Percentiles rank a stretch among this genome's conserved stretches.
Evolutionary conservation across 2,888 invertebrate genomes (phyloP).

Genomic region (Oxystoma pomonae): DNA sequence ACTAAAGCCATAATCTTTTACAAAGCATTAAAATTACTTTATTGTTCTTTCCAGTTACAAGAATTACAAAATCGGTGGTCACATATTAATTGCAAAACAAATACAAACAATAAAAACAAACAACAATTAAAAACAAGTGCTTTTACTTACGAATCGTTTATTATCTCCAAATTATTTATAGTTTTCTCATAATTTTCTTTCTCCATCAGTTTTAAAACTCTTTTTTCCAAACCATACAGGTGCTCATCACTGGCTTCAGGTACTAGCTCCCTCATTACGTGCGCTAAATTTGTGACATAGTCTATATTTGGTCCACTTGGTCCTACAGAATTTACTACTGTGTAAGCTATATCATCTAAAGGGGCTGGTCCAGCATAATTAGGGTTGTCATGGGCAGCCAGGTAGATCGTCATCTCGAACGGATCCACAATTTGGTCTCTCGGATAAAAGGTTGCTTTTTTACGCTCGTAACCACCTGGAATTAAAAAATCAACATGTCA

Average conservation of each 20-base stretch:
- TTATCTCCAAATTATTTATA: constrained; percentile 1
- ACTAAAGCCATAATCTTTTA: no score
- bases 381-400: constrained; percentile 77
- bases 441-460: constrained; percentile 69
- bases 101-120: no score
- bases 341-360: constrained; percentile 71
- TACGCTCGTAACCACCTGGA: constrained; percentile 68
- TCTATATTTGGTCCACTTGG: constrained; percentile 90
- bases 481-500: no score
- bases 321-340: constrained; percentile 70
- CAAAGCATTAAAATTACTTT: no score
- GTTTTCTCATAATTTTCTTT: constrained; percentile 5
- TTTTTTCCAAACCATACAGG: constrained; percentile 48
- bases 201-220: constrained; percentile 17
- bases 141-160: constrained; percentile 1
- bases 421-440: constrained; percentile 47
- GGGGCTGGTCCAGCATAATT: constrained; percentile 67
- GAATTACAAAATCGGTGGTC: no score
- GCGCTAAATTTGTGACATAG: constrained; percentile 81
- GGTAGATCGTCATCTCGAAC: constrained; percentile 72
- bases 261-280: constrained; percentile 70
- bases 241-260: constrained; percentile 73
- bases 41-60: no score
- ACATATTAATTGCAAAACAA: no score
- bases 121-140: background rate